Evolutionary conservation across 2,113 vertebrate species (phyloP).

Genomic region (Podiceps cristatus): DNA sequence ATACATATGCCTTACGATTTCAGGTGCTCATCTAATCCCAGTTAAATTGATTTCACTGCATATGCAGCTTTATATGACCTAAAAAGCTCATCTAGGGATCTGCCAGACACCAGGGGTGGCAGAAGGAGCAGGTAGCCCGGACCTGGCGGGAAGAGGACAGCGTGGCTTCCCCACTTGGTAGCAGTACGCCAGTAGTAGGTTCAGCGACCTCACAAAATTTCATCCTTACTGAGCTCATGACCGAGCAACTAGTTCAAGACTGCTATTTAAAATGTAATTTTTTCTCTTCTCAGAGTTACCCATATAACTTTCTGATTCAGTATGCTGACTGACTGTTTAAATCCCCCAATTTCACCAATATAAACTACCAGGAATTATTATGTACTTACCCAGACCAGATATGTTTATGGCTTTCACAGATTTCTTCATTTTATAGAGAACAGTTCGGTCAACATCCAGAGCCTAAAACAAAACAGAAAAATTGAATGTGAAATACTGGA

Average conservation of each 20-base stretch:
- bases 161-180: neutral
- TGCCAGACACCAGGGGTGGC: neutral
- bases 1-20: neutral
- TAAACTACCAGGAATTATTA: neutral
- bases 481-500: neutral
- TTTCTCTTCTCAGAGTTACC: neutral
- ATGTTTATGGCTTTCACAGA: slow-evolving; percentile 97
- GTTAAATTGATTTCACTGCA: neutral
- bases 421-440: slow-evolving; percentile 99
- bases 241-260: neutral
- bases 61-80: neutral
- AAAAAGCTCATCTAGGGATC: neutral
- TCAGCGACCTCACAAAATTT: neutral
- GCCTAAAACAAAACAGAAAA: slow-evolving; percentile 80
- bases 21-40: neutral
- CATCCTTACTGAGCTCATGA: neutral
- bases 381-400: slow-evolving; percentile 93
- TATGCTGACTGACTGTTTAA: neutral
- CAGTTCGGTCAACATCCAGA: slow-evolving; percentile 95
- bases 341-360: neutral
- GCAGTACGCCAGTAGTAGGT: neutral
- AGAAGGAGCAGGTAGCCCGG: neutral
- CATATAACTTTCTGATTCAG: neutral
- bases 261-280: neutral
- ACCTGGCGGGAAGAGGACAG: neutral